These are phyloP conservation scores for Macrobrachium nipponense DNA, from an alignment of 1,140 invertebrate species.

Conservation along the genomic window DNA sequence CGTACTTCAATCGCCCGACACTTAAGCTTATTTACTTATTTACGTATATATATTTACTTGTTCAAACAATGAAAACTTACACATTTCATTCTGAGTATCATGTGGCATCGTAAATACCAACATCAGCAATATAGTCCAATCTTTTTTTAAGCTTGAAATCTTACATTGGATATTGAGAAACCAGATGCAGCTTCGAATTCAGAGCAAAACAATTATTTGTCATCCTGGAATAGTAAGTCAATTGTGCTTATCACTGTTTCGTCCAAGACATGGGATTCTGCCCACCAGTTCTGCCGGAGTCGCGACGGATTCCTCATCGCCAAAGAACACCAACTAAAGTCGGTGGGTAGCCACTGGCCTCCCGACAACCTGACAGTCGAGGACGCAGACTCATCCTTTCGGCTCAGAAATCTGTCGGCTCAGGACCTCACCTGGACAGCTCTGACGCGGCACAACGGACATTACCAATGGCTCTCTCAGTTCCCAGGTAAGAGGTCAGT, in stretches of 20 bases:
- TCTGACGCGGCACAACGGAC: not conserved
- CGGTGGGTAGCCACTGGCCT: not conserved
- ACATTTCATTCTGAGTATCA: too few relatives aligned
- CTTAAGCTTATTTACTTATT: too few relatives aligned
- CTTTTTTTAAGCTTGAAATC: too few relatives aligned
- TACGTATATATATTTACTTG: too few relatives aligned
- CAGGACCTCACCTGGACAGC: slow-evolving; percentile 32
- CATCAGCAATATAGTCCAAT: too few relatives aligned
- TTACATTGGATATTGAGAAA: too few relatives aligned
- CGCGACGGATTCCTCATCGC: slow-evolving; percentile 2
- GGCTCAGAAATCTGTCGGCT: not conserved
- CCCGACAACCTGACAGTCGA: not conserved
- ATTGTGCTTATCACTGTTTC: not conserved
- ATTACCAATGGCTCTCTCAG: slow-evolving; percentile 19
- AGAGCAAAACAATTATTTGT: not conserved
- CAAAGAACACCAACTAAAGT: not conserved
- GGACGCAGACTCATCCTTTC: not conserved
- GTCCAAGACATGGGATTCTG: slow-evolving; percentile 11
- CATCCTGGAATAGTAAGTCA: not conserved
- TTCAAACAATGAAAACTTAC: too few relatives aligned
- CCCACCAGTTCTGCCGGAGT: slow-evolving; percentile 28
- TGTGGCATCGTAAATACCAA: too few relatives aligned
- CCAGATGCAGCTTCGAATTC: not conserved
- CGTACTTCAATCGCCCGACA: too few relatives aligned
- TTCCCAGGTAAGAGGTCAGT: slow-evolving; percentile 5